A percentile compares a stretch with the other conserved stretches of the same genome.
Evolutionary conservation across 2,113 vertebrate species (phyloP).

Genomic region (Channa argus): DNA sequence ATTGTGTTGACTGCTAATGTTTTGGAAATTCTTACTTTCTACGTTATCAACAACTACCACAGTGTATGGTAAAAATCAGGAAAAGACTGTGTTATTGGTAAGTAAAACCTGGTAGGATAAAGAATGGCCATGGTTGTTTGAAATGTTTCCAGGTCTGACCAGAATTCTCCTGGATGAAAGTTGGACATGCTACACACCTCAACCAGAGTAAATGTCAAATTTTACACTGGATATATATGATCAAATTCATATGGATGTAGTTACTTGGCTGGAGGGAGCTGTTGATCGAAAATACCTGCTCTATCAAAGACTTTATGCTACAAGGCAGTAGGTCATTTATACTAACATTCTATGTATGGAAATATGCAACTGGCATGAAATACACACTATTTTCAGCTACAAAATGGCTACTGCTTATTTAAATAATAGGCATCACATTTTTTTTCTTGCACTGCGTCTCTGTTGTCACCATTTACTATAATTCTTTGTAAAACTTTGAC

Average conservation of each 20-base stretch:
- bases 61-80: no score
- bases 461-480: no score
- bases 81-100: no score
- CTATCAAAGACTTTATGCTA: not conserved
- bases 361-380: conserved; percentile 4
- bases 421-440: conserved; percentile 11
- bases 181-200: no score
- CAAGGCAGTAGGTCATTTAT: conserved; percentile 3
- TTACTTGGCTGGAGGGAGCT: not conserved
- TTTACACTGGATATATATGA: no score
- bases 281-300: not conserved
- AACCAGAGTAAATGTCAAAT: no score
- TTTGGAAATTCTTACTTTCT: not conserved
- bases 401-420: not conserved
- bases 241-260: conserved; percentile 1
- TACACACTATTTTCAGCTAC: not conserved
- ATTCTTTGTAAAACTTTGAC: no score
- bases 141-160: no score
- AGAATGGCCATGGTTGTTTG: no score
- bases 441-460: conserved; percentile 9
- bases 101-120: no score
- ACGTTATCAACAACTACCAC: not conserved
- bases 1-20: not conserved
- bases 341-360: not conserved
- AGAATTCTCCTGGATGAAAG: no score